Percentiles rank a stretch among this genome's conserved stretches.
phyloP scores from a whole-genome alignment of 2,888 invertebrate species.

The Ectropis crepuscularia region DNA sequence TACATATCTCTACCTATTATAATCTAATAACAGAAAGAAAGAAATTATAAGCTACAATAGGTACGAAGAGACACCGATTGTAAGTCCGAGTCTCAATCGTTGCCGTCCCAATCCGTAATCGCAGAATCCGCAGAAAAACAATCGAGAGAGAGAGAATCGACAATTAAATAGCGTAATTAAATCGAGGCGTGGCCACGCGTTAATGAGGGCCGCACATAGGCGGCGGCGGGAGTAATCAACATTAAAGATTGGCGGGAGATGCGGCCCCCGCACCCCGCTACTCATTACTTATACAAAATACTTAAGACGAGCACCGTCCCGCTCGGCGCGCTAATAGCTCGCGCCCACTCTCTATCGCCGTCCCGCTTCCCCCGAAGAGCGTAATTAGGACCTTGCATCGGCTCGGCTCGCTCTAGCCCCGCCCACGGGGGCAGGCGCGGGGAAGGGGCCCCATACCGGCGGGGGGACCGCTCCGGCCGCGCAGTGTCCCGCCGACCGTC shows the following conservation, averaged over 20 bases:
- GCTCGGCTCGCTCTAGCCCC: slow-evolving; percentile 78
- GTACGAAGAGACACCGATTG: slow-evolving; percentile 51
- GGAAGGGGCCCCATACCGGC: slow-evolving; percentile 57
- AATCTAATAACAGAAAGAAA: too few species aligned
- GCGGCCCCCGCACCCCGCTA: slow-evolving; percentile 80
- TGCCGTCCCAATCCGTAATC: slow-evolving; percentile 33
- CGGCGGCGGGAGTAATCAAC: slow-evolving; percentile 83
- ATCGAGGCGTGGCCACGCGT: slow-evolving; percentile 80
- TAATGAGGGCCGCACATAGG: slow-evolving; percentile 82
- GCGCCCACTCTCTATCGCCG: slow-evolving; percentile 83
- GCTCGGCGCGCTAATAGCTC: slow-evolving; percentile 88
- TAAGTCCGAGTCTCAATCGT: slow-evolving; percentile 43
- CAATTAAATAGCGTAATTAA: slow-evolving; percentile 81
- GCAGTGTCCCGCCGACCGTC: slow-evolving; percentile 83
- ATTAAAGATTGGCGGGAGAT: slow-evolving; percentile 85
- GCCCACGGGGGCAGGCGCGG: slow-evolving; percentile 59
- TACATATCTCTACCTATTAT: too few species aligned
- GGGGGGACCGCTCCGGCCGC: slow-evolving; percentile 67
- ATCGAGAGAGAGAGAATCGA: slow-evolving; percentile 53
- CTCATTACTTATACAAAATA: slow-evolving; percentile 86
- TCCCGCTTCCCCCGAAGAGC: slow-evolving; percentile 80
- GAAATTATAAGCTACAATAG: slow-evolving; percentile 34
- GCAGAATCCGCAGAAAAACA: slow-evolving; percentile 64
- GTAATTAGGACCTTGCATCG: slow-evolving; percentile 83
- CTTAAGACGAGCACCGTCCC: slow-evolving; percentile 85